These are phyloP conservation scores for Nasonia vitripennis DNA, from an alignment of 1,140 invertebrate species.

Conservation along the genomic window DNA sequence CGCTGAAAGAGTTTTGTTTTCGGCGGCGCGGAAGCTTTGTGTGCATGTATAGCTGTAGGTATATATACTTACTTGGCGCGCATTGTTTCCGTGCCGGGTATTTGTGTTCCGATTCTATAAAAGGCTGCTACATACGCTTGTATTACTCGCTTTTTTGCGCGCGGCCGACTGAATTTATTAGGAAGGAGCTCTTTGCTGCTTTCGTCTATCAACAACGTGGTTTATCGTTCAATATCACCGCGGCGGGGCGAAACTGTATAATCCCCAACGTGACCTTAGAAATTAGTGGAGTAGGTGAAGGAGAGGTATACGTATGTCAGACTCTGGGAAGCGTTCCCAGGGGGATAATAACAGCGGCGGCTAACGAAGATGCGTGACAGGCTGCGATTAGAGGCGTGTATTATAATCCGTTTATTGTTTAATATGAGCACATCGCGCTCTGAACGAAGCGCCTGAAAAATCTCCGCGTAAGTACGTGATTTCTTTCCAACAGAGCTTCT, in stretches of 20 bases:
- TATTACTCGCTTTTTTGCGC: not conserved
- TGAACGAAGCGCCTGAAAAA: no score
- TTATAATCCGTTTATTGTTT: not conserved
- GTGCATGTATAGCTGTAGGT: not conserved
- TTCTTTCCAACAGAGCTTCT: no score
- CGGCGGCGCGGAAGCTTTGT: not conserved
- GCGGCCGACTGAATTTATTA: no score
- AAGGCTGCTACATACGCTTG: not conserved
- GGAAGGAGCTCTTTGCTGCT: not conserved
- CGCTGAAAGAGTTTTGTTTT: not conserved
- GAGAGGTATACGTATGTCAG: not conserved
- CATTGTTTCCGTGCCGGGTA: not conserved
- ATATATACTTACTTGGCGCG: not conserved
- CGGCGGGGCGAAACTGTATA: not conserved
- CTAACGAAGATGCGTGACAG: not conserved
- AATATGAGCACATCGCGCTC: no score
- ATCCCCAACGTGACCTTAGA: not conserved
- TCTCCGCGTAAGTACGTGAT: no score
- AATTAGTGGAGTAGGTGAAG: slow-evolving; percentile 18
- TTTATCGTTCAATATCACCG: not conserved
- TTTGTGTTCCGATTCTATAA: not conserved
- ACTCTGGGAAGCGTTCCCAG: not conserved
- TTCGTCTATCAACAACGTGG: not conserved
- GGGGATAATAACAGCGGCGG: not conserved
- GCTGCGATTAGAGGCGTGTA: not conserved